Conservation (phyloP, 2,888 invertebrate genomes). For the Limnephilus auricula region DNA sequence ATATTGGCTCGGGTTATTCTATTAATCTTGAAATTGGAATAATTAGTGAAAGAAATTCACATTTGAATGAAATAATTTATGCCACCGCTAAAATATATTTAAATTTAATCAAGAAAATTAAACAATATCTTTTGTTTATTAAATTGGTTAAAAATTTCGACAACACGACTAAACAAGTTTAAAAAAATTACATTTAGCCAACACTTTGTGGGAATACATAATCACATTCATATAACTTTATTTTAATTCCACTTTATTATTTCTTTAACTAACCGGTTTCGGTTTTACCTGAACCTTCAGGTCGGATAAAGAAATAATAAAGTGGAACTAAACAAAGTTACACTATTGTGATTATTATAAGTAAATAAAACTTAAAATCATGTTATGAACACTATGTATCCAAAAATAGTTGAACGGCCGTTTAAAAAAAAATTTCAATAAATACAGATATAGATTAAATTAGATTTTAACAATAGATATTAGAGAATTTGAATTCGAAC, state of each 20-base stretch:
- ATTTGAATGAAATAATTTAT: conserved; percentile 13
- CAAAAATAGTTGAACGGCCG: background rate
- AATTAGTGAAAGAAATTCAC: conserved; percentile 16
- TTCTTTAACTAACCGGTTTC: too few species aligned
- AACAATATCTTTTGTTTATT: background rate
- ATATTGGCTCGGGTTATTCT: conserved; percentile 9
- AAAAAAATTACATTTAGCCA: too few species aligned
- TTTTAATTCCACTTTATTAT: too few species aligned
- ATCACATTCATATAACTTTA: too few species aligned
- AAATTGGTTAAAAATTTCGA: background rate
- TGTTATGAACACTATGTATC: background rate
- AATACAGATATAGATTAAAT: too few species aligned
- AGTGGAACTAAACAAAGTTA: too few species aligned
- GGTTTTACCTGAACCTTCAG: too few species aligned
- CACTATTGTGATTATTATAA: too few species aligned
- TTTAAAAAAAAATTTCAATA: background rate
- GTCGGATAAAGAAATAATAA: too few species aligned
- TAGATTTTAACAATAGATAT: background rate
- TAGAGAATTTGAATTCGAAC: background rate
- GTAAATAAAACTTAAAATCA: background rate
- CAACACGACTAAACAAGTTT: too few species aligned
- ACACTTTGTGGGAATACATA: too few species aligned
- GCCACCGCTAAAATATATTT: conserved; percentile 4
- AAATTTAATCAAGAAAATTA: background rate
- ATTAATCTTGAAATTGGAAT: background rate